Percentiles rank a stretch among this genome's conserved stretches.
Conservation (phyloP, 1,140 invertebrate species). For the Cydia strobilella region DNA sequence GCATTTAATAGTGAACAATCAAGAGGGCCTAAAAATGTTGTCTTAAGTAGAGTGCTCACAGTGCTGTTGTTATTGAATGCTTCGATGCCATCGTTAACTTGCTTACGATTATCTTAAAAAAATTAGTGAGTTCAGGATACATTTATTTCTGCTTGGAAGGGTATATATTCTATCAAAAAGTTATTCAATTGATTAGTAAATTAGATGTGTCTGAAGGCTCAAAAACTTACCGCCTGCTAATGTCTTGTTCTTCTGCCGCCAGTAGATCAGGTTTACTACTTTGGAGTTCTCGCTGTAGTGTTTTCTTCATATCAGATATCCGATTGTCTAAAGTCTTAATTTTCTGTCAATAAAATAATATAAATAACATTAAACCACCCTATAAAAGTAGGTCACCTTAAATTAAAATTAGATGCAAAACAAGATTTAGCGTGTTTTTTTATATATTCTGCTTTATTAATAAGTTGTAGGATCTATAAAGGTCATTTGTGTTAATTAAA, state of each 20-base stretch:
- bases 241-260: constrained; percentile 84
- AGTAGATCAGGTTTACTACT: constrained; percentile 77
- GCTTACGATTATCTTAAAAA: too few relatives aligned
- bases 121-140: background rate
- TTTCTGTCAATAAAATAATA: constrained; percentile 82
- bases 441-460: too few relatives aligned
- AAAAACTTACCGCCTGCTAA: constrained; percentile 82
- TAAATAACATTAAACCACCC: background rate
- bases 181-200: too few relatives aligned
- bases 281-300: constrained; percentile 91
- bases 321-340: constrained; percentile 93
- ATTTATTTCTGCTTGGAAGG: background rate
- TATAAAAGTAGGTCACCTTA: background rate
- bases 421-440: background rate
- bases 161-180: too few relatives aligned
- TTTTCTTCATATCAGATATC: constrained; percentile 94
- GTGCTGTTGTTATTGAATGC: too few relatives aligned
- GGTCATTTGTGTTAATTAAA: background rate
- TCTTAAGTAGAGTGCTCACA: too few relatives aligned
- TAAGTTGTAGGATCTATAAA: background rate
- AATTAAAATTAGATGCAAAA: background rate
- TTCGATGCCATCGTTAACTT: too few relatives aligned
- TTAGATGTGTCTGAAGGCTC: background rate
- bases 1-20: too few relatives aligned
- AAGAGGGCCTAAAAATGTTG: too few relatives aligned